These are phyloP conservation scores for Alosa sapidissima DNA, from an alignment of 2,797 vertebrate genomes.

Conservation along the genomic window DNA sequence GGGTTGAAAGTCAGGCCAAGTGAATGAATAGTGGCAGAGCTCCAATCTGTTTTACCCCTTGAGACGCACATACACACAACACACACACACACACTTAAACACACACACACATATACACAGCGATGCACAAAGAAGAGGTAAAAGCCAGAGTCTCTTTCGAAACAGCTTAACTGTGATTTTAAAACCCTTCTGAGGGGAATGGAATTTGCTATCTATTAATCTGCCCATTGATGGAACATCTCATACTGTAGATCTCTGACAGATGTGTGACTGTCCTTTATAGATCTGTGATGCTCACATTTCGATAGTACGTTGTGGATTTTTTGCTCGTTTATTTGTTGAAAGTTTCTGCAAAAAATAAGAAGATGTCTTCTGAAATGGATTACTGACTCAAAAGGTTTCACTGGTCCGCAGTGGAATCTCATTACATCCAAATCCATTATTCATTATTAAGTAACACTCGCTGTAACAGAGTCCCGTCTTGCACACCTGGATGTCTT, in stretches of 20 bases:
- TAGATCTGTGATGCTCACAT: conserved; percentile 3
- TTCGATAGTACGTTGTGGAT: not conserved
- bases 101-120: not conserved
- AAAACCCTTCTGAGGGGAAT: conserved; percentile 5
- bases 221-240: conserved; percentile 7
- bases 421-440: conserved; percentile 19
- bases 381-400: not conserved
- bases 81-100: not conserved
- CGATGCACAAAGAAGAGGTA: not conserved
- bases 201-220: conserved; percentile 14
- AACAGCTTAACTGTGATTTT: conserved; percentile 18
- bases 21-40: not conserved
- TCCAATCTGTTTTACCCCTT: conserved; percentile 1
- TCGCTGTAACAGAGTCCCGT: not conserved
- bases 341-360: not conserved
- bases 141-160: not conserved
- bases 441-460: conserved; percentile 4
- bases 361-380: not conserved
- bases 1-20: conserved; percentile 22
- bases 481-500: not conserved
- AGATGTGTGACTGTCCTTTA: conserved; percentile 1
- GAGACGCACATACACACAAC: not conserved
- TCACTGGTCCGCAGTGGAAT: not conserved
- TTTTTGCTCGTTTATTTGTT: not conserved
- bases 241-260: not conserved